Percentiles rank a stretch among this genome's conserved stretches.
Evolutionary conservation across 1,140 invertebrate species (phyloP).

Genomic region (Lepidostoma basale): DNA sequence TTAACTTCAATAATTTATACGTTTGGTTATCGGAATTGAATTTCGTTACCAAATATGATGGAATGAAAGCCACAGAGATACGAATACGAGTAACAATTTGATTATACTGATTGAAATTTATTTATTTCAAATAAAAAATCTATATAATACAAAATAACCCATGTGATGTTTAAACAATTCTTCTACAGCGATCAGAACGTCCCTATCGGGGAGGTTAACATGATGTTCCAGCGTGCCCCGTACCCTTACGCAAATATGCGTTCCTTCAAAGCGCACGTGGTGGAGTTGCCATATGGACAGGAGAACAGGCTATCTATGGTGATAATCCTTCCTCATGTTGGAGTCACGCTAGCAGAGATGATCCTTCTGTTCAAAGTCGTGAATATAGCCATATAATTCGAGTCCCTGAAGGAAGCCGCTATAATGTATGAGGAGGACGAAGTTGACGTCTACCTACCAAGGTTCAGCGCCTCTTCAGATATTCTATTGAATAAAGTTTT

Average conservation of each 20-base stretch:
- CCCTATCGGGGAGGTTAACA: constrained; percentile 62
- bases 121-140: no score
- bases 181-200: constrained; percentile 62
- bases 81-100: no score
- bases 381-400: constrained; percentile 62
- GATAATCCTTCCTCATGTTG: constrained; percentile 67
- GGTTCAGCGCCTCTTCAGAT: constrained; percentile 71
- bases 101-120: no score
- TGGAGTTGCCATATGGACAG: constrained; percentile 77
- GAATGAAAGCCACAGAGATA: no score
- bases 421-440: constrained; percentile 63
- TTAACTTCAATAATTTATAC: constrained; percentile 23
- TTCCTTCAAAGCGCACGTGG: constrained; percentile 65
- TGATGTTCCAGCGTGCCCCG: constrained; percentile 65
- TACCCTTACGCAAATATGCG: constrained; percentile 62
- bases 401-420: constrained; percentile 55
- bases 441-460: constrained; percentile 71
- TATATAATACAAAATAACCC: no score
- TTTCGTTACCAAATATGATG: no score
- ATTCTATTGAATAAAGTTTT: constrained; percentile 66
- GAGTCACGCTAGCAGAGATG: constrained; percentile 58
- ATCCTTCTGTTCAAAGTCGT: constrained; percentile 61
- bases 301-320: constrained; percentile 71
- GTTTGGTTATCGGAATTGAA: no score
- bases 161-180: no score